Base-by-base conservation (phyloP, 2,888 invertebrate genomes). In the Spisula solida region DNA sequence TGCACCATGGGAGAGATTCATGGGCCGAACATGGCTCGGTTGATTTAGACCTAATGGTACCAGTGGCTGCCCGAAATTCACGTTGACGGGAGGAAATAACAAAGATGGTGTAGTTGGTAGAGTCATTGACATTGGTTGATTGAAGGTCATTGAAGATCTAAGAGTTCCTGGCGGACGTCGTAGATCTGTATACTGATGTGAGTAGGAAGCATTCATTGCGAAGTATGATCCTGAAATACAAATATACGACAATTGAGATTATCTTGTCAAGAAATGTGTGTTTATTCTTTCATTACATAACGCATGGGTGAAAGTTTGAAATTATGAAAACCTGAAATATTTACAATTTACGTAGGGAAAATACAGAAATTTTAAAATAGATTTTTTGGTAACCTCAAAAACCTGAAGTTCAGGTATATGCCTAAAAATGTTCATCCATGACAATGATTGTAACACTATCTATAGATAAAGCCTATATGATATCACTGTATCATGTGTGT, bases 111-210 rank as follows among this genome's bases (percentile, higher is more conserved):
- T 56, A 66, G 86, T 86, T n/a, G 88, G 90, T 34, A 89, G 70
- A 25, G 86, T 84, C 86, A 90, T 87, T 0, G 84, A 85, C 75
- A 87, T 82, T 25, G 88, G 82, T 18, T 87, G 86, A n/a, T 85
- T 47, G 29, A 91, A 81, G 56, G 82, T 86, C 87, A 91, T 86
- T 2, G 91, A 82, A 12, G 91, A 86, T 55, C 85, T 41, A 25
- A 86, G 14, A 47, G 85, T 55, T 82, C 83, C 31, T 88, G 90
- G 82, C 51, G 84, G 51, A 29, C 81, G 82, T 82, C 89, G 20
- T 82, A 91, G 90, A 84, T 95, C 95, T 48, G 95, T 94, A 86
- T 95, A 95, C 90, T 94, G 93, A 81, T 95, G 95, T 20, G 95
- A 95, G 84, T 95, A 95, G 16, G 92, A 91, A 10, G 95, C 93